A percentile compares a stretch with the other conserved stretches of the same genome.
Evolutionary conservation across 2,888 invertebrate species (phyloP).

Genomic region (Cerastis leucographa): DNA sequence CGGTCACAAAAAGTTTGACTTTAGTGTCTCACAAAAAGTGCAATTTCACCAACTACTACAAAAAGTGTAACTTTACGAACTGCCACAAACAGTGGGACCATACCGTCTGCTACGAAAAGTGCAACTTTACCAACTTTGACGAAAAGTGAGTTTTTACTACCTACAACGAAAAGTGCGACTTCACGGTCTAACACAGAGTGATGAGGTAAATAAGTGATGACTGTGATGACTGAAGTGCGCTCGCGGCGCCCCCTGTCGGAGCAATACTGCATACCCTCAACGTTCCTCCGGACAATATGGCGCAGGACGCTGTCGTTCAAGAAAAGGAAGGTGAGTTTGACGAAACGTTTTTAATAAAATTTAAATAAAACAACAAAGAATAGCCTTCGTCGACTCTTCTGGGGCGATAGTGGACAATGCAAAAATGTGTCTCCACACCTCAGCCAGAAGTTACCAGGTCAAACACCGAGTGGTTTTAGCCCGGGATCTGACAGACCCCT

Average conservation of each 20-base stretch:
- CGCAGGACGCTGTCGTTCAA: slow-evolving; percentile 84
- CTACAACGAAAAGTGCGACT: slow-evolving; percentile 23
- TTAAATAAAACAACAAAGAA: neutral
- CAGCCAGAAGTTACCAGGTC: neutral
- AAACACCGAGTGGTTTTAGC: neutral
- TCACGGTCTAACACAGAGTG: slow-evolving; percentile 25
- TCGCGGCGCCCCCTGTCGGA: slow-evolving; percentile 74
- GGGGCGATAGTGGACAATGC: neutral
- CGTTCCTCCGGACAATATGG: slow-evolving; percentile 85
- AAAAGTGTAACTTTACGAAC: slow-evolving; percentile 11
- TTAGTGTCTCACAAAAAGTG: slow-evolving; percentile 9
- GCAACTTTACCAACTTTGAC: neutral
- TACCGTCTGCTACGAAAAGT: slow-evolving; percentile 7
- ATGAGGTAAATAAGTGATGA: slow-evolving; percentile 77
- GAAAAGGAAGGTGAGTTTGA: slow-evolving; percentile 81
- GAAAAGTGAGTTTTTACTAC: slow-evolving; percentile 29
- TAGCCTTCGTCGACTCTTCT: neutral
- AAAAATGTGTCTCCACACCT: neutral
- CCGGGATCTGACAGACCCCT: neutral
- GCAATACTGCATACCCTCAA: slow-evolving; percentile 79
- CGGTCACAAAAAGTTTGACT: slow-evolving; percentile 8
- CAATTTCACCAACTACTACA: neutral
- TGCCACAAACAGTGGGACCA: slow-evolving; percentile 13
- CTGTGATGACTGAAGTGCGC: slow-evolving; percentile 86
- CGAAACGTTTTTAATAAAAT: too few relatives aligned